Conservation (phyloP, 2,797 vertebrate genomes). For the Clamator glandarius region DNA sequence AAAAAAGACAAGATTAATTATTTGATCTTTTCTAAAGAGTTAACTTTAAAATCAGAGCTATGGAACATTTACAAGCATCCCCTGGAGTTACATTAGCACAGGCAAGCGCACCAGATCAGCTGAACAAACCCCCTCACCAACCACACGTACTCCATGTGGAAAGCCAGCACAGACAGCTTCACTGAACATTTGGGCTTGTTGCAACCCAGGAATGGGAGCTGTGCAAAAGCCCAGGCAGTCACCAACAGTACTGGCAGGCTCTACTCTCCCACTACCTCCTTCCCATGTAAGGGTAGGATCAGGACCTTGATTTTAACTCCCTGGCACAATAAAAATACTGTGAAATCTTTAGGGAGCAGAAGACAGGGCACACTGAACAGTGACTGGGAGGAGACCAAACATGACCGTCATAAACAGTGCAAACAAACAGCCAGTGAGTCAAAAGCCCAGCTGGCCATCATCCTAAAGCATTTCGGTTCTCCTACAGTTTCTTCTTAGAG, state of each 20-base stretch:
- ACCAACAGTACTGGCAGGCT: too few species aligned
- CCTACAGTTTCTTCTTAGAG: neutral
- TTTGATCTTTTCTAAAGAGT: neutral
- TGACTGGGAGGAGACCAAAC: neutral
- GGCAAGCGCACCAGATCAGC: neutral
- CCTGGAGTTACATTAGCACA: neutral
- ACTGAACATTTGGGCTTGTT: neutral
- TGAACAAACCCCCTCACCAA: neutral
- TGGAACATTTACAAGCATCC: fast-evolving
- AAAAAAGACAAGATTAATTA: slow-evolving; percentile 76
- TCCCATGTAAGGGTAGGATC: fast-evolving
- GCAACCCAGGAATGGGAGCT: neutral
- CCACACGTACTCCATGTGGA: neutral
- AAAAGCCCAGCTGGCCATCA: neutral
- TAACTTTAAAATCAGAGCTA: neutral
- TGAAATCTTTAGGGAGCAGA: neutral
- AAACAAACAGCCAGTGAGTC: neutral
- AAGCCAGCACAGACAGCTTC: neutral
- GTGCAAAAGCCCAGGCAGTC: neutral
- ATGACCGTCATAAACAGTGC: neutral
- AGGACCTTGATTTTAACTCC: neutral
- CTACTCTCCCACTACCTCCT: neutral
- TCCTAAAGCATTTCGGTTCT: neutral
- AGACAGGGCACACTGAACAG: neutral
- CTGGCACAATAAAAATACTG: neutral